Percentiles rank a stretch among this genome's conserved stretches.
Conservation (phyloP, 2,797 vertebrate genomes). For the Ptychobarbus kaznakovi region DNA sequence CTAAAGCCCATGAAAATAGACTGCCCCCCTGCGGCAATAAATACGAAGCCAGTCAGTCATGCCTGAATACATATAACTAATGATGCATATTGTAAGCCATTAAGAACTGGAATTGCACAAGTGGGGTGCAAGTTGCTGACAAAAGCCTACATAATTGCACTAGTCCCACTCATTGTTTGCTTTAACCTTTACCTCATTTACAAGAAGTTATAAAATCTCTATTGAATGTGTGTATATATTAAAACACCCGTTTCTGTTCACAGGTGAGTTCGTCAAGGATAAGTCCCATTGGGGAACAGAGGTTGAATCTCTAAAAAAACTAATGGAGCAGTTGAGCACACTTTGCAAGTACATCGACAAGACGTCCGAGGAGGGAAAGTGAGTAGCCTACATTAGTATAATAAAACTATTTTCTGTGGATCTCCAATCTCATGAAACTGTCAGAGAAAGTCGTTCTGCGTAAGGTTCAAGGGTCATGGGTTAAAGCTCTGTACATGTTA, state of each 20-base stretch:
- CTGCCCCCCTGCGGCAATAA: background rate
- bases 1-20: background rate
- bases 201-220: background rate
- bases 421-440: background rate
- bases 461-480: background rate
- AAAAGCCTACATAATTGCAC: background rate
- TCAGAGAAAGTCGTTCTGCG: background rate
- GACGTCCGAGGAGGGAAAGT: constrained; percentile 55
- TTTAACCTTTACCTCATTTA: background rate
- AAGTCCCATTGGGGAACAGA: constrained; percentile 56
- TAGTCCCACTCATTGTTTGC: background rate
- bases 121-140: background rate
- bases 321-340: constrained; percentile 56
- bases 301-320: constrained; percentile 53
- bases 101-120: background rate
- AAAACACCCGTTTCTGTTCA: background rate
- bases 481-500: background rate
- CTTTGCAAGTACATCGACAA: constrained; percentile 69
- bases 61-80: background rate
- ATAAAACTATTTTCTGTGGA: background rate
- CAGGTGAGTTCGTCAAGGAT: constrained; percentile 64
- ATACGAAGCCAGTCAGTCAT: background rate
- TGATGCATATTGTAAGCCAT: background rate
- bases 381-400: constrained; percentile 27
- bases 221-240: background rate